Conservation (phyloP, 2,113 vertebrate species). For the Bubo bubo region DNA sequence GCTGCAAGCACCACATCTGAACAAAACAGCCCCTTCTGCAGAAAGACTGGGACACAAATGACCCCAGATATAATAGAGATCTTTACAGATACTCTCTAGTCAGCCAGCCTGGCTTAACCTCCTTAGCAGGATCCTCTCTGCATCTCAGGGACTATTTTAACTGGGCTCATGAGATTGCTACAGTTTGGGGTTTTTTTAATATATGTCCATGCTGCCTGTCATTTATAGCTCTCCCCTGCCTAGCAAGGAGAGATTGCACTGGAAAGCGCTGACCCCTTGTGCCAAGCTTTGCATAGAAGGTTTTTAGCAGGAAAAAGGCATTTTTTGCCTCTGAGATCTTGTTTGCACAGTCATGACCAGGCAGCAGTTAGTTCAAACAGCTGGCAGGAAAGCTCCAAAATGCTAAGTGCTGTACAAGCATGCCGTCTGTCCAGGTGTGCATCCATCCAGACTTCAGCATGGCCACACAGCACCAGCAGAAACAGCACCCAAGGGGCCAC, state of each 20-base stretch:
- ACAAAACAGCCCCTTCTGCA: not conserved
- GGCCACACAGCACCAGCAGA: not conserved
- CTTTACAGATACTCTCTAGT: not conserved
- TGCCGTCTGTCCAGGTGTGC: fast-evolving
- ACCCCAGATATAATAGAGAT: not conserved
- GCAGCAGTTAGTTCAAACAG: not conserved
- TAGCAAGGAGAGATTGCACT: not conserved
- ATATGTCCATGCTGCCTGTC: not conserved
- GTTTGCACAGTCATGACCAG: not conserved
- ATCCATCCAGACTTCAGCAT: not conserved
- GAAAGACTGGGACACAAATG: not conserved
- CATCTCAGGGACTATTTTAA: not conserved
- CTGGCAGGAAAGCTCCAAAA: not conserved
- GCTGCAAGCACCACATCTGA: not conserved
- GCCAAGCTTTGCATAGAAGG: not conserved
- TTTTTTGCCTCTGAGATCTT: not conserved
- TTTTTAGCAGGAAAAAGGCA: not conserved
- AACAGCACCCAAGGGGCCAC: not conserved
- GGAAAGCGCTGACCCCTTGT: not conserved
- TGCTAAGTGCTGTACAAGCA: not conserved
- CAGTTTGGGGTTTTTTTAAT: not conserved
- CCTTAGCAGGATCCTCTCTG: not conserved
- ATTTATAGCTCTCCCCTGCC: not conserved
- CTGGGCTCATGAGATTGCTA: not conserved
- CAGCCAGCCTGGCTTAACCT: not conserved